Conservation (phyloP, 2,888 invertebrate genomes). For the Dyspetes luteomarginatus region DNA sequence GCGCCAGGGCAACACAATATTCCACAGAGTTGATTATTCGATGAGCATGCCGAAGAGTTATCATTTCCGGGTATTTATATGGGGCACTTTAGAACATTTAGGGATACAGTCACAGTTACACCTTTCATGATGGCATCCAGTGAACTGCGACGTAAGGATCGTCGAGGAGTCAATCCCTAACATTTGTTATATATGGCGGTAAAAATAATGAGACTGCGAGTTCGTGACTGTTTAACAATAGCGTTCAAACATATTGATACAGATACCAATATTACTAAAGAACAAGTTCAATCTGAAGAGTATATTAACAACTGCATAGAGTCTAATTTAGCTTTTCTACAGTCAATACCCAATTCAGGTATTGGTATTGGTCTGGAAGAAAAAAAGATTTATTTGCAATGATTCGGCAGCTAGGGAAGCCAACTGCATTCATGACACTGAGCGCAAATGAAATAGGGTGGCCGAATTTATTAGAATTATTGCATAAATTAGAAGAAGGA, state of each 20-base stretch:
- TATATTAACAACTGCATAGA: slow-evolving; percentile 73
- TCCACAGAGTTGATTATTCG: slow-evolving; percentile 64
- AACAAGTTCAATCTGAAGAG: slow-evolving; percentile 73
- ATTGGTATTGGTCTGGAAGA: slow-evolving; percentile 51
- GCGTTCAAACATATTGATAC: slow-evolving; percentile 70
- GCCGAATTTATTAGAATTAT: slow-evolving; percentile 75
- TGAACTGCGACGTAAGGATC: slow-evolving; percentile 79
- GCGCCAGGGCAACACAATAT: slow-evolving; percentile 62
- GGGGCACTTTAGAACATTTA: slow-evolving; percentile 59
- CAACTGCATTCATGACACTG: slow-evolving; percentile 80
- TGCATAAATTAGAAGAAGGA: slow-evolving; percentile 73
- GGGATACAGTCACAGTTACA: slow-evolving; percentile 73
- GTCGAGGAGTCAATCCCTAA: slow-evolving; percentile 77
- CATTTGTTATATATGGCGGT: slow-evolving; percentile 80
- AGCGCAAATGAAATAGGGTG: slow-evolving; percentile 82
- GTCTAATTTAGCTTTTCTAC: slow-evolving; percentile 52
- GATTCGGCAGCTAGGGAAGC: slow-evolving; percentile 79
- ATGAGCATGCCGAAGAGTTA: slow-evolving; percentile 64
- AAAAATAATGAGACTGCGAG: slow-evolving; percentile 78
- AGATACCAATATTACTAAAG: slow-evolving; percentile 72
- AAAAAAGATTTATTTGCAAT: slow-evolving; percentile 66
- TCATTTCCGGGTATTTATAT: slow-evolving; percentile 71
- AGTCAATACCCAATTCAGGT: slow-evolving; percentile 57
- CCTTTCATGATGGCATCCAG: slow-evolving; percentile 80
- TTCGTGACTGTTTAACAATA: slow-evolving; percentile 28